A percentile compares a stretch with the other conserved stretches of the same genome.
Conservation (phyloP, 1,140 invertebrate genomes). For the Drosophila malerkotliana region DNA sequence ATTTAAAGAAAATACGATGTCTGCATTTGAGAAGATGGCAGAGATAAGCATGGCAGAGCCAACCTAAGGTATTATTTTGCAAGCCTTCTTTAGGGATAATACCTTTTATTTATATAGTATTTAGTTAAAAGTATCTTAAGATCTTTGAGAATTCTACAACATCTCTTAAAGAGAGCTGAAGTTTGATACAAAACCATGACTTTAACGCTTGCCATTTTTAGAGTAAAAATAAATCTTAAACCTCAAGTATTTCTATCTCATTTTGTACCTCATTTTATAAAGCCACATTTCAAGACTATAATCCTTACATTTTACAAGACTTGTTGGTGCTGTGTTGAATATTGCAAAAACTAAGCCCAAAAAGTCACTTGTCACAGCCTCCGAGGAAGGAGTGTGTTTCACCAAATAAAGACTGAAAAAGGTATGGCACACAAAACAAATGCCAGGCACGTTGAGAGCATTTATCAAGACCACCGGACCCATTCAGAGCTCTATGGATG, state of each 20-base stretch:
- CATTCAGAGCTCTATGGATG: slow-evolving; percentile 27
- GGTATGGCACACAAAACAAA: slow-evolving; percentile 53
- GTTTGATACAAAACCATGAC: too few relatives aligned
- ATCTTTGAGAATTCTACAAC: too few relatives aligned
- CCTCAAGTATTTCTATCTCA: too few relatives aligned
- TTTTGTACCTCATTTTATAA: too few relatives aligned
- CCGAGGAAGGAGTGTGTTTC: slow-evolving; percentile 17
- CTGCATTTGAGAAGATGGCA: not conserved
- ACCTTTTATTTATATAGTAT: not conserved
- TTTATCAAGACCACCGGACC: slow-evolving; percentile 59
- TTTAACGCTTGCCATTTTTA: too few relatives aligned
- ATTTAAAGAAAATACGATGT: slow-evolving; percentile 13
- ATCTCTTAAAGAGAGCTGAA: too few relatives aligned
- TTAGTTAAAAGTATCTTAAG: not conserved
- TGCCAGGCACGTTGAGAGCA: slow-evolving; percentile 68
- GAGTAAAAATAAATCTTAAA: too few relatives aligned
- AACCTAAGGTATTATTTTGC: not conserved
- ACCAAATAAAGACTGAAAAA: slow-evolving; percentile 44
- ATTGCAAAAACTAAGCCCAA: slow-evolving; percentile 20
- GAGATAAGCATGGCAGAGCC: not conserved
- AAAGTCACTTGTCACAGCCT: slow-evolving; percentile 49
- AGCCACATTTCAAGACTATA: not conserved
- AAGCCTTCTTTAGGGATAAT: not conserved
- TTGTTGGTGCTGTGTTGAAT: slow-evolving; percentile 6
- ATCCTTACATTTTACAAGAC: slow-evolving; percentile 7